Percentiles rank a stretch among this genome's conserved stretches.
These are phyloP conservation scores for Apotomis betuletana DNA, from an alignment of 2,888 invertebrate species.

Conservation along the genomic window DNA sequence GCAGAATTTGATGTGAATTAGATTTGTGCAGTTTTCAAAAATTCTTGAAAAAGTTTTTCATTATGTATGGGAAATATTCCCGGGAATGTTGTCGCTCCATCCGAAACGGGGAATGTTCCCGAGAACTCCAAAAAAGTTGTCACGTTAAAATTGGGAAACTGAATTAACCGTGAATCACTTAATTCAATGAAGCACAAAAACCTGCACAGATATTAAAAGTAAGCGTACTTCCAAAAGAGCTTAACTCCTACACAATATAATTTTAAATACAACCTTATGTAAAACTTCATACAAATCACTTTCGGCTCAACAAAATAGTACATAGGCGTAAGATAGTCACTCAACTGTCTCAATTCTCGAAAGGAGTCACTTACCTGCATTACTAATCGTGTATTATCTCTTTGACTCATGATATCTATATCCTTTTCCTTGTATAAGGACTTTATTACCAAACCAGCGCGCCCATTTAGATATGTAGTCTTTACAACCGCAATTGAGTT, in stretches of 20 bases:
- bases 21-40: too few species aligned
- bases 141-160: neutral
- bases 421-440: constrained; percentile 15
- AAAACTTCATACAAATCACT: neutral
- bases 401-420: constrained; percentile 17
- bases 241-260: neutral
- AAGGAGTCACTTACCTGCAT: constrained; percentile 28
- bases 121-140: neutral
- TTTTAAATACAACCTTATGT: neutral
- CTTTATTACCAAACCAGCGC: neutral
- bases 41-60: too few species aligned
- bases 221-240: neutral
- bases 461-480: neutral
- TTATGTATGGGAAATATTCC: too few species aligned
- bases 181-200: constrained; percentile 13
- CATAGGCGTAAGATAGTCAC: neutral
- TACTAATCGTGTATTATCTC: constrained; percentile 26
- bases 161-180: constrained; percentile 10
- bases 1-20: too few species aligned
- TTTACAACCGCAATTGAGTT: neutral
- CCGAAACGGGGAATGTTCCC: neutral
- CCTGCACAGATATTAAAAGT: neutral
- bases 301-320: neutral
- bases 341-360: neutral
- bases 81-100: too few species aligned